These are phyloP conservation scores for Ia io DNA, from an alignment of 2,113 vertebrate genomes.

Conservation along the genomic window DNA sequence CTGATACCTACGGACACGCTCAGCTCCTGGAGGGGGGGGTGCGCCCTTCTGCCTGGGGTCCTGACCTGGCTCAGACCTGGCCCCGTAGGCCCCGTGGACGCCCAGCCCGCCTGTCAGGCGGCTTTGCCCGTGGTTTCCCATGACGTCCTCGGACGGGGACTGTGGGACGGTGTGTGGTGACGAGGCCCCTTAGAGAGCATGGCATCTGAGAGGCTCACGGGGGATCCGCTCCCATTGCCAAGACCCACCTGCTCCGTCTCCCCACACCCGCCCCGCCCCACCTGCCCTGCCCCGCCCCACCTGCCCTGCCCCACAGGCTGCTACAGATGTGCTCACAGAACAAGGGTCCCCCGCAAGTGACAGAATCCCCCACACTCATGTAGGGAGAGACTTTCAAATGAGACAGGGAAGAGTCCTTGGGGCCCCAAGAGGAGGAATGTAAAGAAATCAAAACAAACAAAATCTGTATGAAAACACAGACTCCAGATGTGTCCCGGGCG, in stretches of 20 bases:
- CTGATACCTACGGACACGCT: neutral
- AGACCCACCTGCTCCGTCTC: rapidly evolving
- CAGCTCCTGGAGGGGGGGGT: neutral
- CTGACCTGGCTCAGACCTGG: neutral
- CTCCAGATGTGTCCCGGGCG: neutral
- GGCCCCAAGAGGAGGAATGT: neutral
- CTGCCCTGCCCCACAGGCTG: rapidly evolving
- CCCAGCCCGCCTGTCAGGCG: neutral
- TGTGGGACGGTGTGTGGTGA: neutral
- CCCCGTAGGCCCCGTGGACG: no score
- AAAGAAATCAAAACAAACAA: neutral
- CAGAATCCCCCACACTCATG: neutral
- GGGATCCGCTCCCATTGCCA: neutral
- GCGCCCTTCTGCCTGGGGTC: neutral
- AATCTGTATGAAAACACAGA: neutral
- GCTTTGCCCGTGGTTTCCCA: neutral
- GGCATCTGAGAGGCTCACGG: rapidly evolving
- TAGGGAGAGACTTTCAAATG: neutral
- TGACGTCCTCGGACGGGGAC: neutral
- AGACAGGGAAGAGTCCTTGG: neutral
- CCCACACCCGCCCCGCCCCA: no score
- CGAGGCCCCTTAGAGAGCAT: neutral
- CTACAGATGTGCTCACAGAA: neutral
- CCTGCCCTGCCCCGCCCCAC: no score
- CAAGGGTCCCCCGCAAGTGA: no score